These are phyloP conservation scores for Fragariocoptes setiger DNA, from an alignment of 1,140 invertebrate genomes.

Conservation along the genomic window DNA sequence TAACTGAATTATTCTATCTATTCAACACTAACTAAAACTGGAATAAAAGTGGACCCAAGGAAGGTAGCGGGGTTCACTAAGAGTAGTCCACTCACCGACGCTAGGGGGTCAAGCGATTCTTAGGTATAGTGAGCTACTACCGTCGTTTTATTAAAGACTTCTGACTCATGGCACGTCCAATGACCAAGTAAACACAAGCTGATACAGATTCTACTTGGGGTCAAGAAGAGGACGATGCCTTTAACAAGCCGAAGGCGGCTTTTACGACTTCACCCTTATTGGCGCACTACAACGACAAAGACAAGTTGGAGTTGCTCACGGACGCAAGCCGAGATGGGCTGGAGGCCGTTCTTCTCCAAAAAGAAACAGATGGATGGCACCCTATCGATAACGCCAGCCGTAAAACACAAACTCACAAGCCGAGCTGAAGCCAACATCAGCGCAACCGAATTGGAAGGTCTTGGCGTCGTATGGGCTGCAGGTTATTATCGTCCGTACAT, in stretches of 20 bases:
- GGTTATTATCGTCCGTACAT: not conserved
- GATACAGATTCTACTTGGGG: slow-evolving; percentile 5
- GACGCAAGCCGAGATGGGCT: not conserved
- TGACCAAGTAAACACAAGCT: slow-evolving; percentile 13
- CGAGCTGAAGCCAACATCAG: not conserved
- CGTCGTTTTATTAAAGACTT: slow-evolving; percentile 13
- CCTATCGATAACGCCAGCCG: not conserved
- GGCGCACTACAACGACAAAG: not conserved
- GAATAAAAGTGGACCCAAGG: slow-evolving; percentile 3
- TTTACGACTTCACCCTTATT: not conserved
- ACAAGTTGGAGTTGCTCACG: not conserved
- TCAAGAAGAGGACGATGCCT: not conserved
- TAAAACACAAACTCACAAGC: no score
- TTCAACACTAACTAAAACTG: no score
- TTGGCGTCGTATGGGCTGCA: not conserved
- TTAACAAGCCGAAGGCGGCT: not conserved
- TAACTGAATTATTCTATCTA: no score
- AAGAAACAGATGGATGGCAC: not conserved
- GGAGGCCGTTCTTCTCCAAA: not conserved
- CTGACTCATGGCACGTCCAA: slow-evolving; percentile 13
- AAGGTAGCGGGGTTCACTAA: slow-evolving; percentile 7
- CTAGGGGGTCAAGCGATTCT: slow-evolving; percentile 6
- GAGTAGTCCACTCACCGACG: slow-evolving; percentile 6
- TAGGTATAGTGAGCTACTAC: slow-evolving; percentile 9
- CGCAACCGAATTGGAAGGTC: not conserved